phyloP scores from a whole-genome alignment of 2,888 invertebrate genomes.

The Eurytoma californica region DNA sequence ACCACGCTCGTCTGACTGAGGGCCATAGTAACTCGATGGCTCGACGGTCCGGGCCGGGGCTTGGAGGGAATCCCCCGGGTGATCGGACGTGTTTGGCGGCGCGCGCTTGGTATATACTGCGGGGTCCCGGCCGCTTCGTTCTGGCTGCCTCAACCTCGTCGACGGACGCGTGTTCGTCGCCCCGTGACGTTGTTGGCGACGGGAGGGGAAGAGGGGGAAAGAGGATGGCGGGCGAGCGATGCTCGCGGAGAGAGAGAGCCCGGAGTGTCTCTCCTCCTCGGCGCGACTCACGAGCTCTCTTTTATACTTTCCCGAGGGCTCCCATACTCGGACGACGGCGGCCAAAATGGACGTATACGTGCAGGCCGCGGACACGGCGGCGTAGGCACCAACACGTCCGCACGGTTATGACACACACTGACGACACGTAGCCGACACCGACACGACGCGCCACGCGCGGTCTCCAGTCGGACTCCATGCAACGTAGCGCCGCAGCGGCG shows the following conservation, averaged over 20 bases:
- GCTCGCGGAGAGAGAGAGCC: slow-evolving; percentile 37
- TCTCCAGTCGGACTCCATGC: too few relatives aligned
- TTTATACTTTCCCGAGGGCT: slow-evolving; percentile 55
- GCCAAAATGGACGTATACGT: too few relatives aligned
- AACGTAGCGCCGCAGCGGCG: too few relatives aligned
- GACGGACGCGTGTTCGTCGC: background rate
- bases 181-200: background rate
- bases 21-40: slow-evolving; percentile 75
- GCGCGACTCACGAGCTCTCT: slow-evolving; percentile 56
- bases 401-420: background rate
- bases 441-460: too few relatives aligned
- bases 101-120: background rate
- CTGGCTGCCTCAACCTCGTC: background rate
- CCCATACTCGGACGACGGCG: slow-evolving; percentile 32
- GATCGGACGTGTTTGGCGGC: background rate
- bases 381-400: too few relatives aligned
- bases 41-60: slow-evolving; percentile 9
- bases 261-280: slow-evolving; percentile 50
- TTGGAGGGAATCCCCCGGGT: background rate
- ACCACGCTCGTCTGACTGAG: slow-evolving; percentile 84
- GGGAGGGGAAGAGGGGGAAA: slow-evolving; percentile 9
- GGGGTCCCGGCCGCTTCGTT: slow-evolving; percentile 8
- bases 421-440: slow-evolving; percentile 5
- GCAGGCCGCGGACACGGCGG: too few relatives aligned
- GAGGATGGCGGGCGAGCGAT: background rate